A percentile compares a stretch with the other conserved stretches of the same genome.
Conservation (phyloP, 2,888 invertebrate genomes). For the Harpalus rufipes region DNA sequence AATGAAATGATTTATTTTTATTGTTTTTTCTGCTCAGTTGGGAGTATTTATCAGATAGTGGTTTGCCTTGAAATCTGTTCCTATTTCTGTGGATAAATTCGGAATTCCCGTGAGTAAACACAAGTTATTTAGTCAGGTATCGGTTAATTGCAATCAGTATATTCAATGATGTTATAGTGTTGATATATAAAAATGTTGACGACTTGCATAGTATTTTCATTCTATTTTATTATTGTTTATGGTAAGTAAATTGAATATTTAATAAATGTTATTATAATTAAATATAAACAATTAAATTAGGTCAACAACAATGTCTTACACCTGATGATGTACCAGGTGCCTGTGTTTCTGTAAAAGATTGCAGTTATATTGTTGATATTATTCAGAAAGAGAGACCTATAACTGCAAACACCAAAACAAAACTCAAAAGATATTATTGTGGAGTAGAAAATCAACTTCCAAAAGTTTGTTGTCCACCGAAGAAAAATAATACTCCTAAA, state of each 20-base stretch:
- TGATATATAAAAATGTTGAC: neutral
- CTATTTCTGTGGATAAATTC: neutral
- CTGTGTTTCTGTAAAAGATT: neutral
- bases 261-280: neutral
- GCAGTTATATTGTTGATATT: neutral
- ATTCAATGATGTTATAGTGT: neutral
- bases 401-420: neutral
- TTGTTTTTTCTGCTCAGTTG: neutral
- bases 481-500: slow-evolving; percentile 1
- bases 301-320: neutral
- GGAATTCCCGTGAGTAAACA: neutral
- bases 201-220: neutral
- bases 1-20: neutral
- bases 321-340: neutral
- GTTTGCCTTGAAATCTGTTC: neutral
- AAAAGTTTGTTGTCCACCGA: slow-evolving; percentile 7
- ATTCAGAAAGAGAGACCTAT: neutral
- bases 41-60: neutral
- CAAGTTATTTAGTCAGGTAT: neutral
- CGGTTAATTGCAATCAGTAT: neutral
- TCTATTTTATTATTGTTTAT: neutral
- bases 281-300: neutral
- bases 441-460: neutral
- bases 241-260: neutral
- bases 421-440: neutral